Conservation (phyloP, 53 echinoderm and acorn worm genomes). For the Arbacia lixula region DNA sequence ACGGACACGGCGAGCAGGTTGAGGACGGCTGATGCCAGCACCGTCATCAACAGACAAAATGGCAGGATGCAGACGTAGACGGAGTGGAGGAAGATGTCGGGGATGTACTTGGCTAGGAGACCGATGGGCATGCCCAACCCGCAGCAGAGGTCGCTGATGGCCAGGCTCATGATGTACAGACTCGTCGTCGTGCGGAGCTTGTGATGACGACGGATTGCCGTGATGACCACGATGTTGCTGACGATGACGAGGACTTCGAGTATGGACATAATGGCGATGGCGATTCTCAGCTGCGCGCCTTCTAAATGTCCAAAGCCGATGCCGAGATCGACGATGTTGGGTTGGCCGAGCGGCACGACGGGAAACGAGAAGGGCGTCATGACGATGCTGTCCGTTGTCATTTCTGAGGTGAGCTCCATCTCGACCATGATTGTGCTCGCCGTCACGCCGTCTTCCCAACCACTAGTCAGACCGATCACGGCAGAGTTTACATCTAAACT, state of each 20-base stretch:
- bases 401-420: no score
- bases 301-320: conserved; percentile 52
- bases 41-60: conserved; percentile 47
- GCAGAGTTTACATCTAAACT: no score
- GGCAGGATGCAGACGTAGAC: conserved; percentile 49
- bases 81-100: conserved; percentile 44
- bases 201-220: conserved; percentile 35
- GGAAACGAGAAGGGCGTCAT: no score
- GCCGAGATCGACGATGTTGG: conserved; percentile 38
- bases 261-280: conserved; percentile 25
- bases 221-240: conserved; percentile 35
- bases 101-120: conserved; percentile 51
- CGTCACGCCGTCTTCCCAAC: no score
- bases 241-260: conserved; percentile 37
- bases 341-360: not conserved
- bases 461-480: no score
- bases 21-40: conserved; percentile 39
- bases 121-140: conserved; percentile 53
- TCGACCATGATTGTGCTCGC: no score
- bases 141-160: conserved; percentile 49
- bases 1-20: conserved; percentile 49
- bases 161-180: conserved; percentile 50
- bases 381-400: no score
- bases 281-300: conserved; percentile 33
- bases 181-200: conserved; percentile 48